phyloP scores from a whole-genome alignment of 2,797 vertebrate genomes.

The Typhlichthys eigenmanni region DNA sequence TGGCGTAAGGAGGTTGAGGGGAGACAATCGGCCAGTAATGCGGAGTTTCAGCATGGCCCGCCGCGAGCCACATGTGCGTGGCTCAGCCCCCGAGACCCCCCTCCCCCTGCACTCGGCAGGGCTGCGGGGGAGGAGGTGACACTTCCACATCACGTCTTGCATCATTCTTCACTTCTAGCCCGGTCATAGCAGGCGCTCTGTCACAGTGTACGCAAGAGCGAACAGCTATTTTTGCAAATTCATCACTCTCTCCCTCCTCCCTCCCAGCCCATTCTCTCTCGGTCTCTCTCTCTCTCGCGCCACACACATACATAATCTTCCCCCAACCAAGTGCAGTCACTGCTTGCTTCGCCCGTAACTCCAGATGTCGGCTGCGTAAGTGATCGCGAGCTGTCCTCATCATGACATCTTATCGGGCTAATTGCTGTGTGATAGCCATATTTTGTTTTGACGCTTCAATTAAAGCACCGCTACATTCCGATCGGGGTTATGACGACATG shows the following conservation, averaged over 20 bases:
- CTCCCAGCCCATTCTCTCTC: background rate
- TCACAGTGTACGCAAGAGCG: constrained; percentile 1
- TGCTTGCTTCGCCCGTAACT: constrained; percentile 53
- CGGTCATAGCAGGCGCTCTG: background rate
- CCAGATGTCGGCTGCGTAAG: constrained; percentile 70
- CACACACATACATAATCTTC: constrained; percentile 19
- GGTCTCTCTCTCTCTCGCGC: background rate
- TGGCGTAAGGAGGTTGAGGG: no score
- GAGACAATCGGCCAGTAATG: no score
- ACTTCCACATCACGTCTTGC: background rate
- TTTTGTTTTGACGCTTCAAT: constrained; percentile 54
- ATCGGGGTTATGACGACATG: constrained; percentile 27
- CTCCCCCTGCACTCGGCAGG: background rate
- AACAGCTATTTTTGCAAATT: constrained; percentile 1
- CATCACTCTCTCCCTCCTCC: background rate
- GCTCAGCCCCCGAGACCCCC: background rate
- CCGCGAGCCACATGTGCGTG: background rate
- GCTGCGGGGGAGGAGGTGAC: background rate
- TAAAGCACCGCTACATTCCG: constrained; percentile 12
- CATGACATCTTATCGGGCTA: constrained; percentile 61
- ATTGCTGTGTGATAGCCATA: constrained; percentile 56
- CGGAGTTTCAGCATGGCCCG: no score
- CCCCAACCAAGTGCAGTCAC: constrained; percentile 43
- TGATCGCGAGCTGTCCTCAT: constrained; percentile 58
- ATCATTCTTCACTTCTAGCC: background rate